phyloP scores from a whole-genome alignment of 2,113 vertebrate species.

The Chloebia gouldiae region DNA sequence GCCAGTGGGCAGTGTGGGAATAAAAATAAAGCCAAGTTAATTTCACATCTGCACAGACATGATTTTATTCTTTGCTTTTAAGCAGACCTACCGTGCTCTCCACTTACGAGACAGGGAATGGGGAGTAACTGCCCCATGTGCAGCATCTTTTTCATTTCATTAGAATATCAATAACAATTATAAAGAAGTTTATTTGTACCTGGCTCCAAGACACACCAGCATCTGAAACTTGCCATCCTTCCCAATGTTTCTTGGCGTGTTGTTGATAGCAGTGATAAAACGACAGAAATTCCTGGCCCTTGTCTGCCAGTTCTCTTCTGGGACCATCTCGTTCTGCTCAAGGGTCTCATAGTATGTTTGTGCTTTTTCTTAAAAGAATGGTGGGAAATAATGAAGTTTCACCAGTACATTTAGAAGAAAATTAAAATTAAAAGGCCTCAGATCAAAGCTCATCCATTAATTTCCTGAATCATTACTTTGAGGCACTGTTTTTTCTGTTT shows the following conservation, averaged over 20 bases:
- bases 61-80: not conserved
- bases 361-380: conserved; percentile 87
- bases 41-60: not conserved
- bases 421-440: not conserved
- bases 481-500: not conserved
- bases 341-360: conserved; percentile 94
- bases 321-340: conserved; percentile 83
- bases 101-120: rapidly evolving
- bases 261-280: conserved; percentile 94
- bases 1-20: conserved; percentile 1
- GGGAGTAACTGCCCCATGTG: not conserved
- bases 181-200: conserved; percentile 69
- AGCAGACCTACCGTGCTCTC: not conserved
- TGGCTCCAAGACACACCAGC: conserved; percentile 96
- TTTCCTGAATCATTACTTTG: not conserved
- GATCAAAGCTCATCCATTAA: not conserved
- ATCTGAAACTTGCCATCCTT: conserved; percentile 99
- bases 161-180: not conserved
- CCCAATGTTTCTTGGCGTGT: conserved; percentile 92
- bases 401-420: not conserved
- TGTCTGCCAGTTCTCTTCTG: conserved; percentile 94
- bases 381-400: not conserved
- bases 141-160: not conserved
- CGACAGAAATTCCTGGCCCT: conserved; percentile 91
- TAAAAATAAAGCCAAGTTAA: conserved; percentile 42